Evolutionary conservation across 1,140 invertebrate genomes (phyloP).

Genomic region (Aphis gossypii): DNA sequence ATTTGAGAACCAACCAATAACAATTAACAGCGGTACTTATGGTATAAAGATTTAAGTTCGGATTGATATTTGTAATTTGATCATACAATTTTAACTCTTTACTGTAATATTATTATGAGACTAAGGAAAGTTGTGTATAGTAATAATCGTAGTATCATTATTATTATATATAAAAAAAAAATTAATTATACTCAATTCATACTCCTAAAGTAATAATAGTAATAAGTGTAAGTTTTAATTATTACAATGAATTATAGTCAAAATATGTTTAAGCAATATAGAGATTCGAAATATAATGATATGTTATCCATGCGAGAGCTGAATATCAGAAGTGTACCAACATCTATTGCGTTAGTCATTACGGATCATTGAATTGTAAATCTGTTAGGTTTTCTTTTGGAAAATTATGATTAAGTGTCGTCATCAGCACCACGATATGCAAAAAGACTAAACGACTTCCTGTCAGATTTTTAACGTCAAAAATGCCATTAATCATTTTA

Average conservation of each 20-base stretch:
- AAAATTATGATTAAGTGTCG: conserved; percentile 21
- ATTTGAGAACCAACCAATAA: not conserved
- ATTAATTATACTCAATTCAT: too few species aligned
- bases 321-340: not conserved
- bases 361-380: conserved; percentile 9
- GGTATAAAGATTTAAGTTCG: not conserved
- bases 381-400: conserved; percentile 4
- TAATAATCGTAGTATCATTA: not conserved
- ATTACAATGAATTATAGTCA: not conserved
- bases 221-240: not conserved
- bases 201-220: not conserved
- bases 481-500: conserved; percentile 15
- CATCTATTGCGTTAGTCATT: not conserved
- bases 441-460: conserved; percentile 34
- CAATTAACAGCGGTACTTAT: not conserved
- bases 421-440: not conserved
- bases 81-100: not conserved
- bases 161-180: not conserved
- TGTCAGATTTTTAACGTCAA: not conserved
- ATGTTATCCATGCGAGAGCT: not conserved
- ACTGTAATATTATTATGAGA: not conserved
- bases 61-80: not conserved
- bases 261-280: not conserved
- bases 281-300: not conserved
- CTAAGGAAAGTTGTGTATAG: not conserved